A percentile compares a stretch with the other conserved stretches of the same genome.
phyloP scores from a whole-genome alignment of 2,888 invertebrate genomes.

The Meloe dianella region DNA sequence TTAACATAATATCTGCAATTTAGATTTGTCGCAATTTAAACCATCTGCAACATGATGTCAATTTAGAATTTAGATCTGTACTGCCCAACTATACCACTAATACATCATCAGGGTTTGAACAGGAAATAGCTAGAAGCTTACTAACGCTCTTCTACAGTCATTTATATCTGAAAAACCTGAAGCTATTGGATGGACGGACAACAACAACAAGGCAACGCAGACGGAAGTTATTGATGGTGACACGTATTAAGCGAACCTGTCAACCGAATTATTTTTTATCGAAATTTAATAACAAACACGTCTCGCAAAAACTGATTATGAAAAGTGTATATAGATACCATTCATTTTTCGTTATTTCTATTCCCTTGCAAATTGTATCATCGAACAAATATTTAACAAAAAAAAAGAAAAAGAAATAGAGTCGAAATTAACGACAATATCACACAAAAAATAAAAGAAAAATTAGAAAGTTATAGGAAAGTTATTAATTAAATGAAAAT shows the following conservation, averaged over 20 bases:
- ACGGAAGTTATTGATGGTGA: conserved; percentile 57
- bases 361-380: neutral
- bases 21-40: conserved; percentile 26
- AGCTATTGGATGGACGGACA: conserved; percentile 38
- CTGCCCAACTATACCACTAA: conserved; percentile 38
- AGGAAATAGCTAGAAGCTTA: conserved; percentile 5
- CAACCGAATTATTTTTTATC: conserved; percentile 54
- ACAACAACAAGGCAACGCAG: conserved; percentile 24
- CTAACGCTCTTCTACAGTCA: conserved; percentile 36
- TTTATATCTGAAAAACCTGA: conserved; percentile 38
- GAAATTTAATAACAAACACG: conserved; percentile 54
- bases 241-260: conserved; percentile 56
- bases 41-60: conserved; percentile 28
- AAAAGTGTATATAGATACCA: conserved; percentile 35
- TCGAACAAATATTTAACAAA: neutral
- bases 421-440: neutral
- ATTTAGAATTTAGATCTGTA: conserved; percentile 7
- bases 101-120: conserved; percentile 38
- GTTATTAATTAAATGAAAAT: conserved; percentile 11
- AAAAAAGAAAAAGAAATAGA: neutral
- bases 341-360: neutral
- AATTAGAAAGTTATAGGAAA: too few relatives aligned
- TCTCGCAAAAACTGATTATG: conserved; percentile 47
- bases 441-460: neutral
- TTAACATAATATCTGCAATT: conserved; percentile 19